These are phyloP conservation scores for Masnerella sp. DNA, from an alignment of 2,888 invertebrate species.

Conservation along the genomic window DNA sequence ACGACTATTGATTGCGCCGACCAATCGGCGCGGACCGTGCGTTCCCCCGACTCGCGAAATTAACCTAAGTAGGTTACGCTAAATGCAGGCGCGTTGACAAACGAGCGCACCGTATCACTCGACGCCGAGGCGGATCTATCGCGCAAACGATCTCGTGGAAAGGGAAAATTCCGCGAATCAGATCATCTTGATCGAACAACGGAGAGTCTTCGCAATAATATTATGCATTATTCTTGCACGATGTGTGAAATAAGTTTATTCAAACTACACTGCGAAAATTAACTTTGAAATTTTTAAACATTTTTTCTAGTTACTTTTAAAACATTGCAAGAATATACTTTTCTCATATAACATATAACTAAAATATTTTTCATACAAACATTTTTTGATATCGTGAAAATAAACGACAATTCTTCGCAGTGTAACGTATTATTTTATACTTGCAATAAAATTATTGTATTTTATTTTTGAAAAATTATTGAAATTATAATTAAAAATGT, in stretches of 20 bases:
- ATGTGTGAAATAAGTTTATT: neutral
- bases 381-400: too few species aligned
- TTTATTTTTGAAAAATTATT: too few species aligned
- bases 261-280: neutral
- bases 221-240: constrained; percentile 32
- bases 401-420: too few species aligned
- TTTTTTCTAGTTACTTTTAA: too few species aligned
- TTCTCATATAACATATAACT: too few species aligned
- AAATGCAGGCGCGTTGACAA: constrained; percentile 60
- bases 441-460: too few species aligned
- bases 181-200: constrained; percentile 44
- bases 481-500: too few species aligned
- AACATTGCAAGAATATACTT: too few species aligned
- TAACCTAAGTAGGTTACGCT: constrained; percentile 59
- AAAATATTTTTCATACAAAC: too few species aligned
- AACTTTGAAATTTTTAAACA: too few species aligned
- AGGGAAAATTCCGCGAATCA: constrained; percentile 59
- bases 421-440: too few species aligned
- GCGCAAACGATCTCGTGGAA: constrained; percentile 52
- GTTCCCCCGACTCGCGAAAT: constrained; percentile 58
- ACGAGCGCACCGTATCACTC: constrained; percentile 56
- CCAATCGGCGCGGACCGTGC: constrained; percentile 44
- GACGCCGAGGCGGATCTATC: constrained; percentile 58
- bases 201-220: too few species aligned
- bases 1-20: constrained; percentile 45